A percentile compares a stretch with the other conserved stretches of the same genome.
These are phyloP conservation scores for Podabrus alpinus DNA, from an alignment of 2,888 invertebrate genomes.

Conservation along the genomic window DNA sequence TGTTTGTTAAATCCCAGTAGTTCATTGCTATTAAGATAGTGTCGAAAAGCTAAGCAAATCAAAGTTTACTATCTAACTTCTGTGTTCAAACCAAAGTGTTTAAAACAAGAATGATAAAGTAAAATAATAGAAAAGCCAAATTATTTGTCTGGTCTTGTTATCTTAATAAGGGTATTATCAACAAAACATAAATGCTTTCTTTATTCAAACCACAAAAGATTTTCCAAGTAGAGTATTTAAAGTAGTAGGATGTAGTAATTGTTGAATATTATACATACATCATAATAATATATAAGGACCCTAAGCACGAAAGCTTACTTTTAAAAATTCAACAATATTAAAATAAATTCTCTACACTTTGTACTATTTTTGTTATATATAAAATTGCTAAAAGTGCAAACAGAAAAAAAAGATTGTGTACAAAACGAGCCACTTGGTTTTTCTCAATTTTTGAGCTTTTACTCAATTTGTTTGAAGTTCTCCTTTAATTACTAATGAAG, in stretches of 20 bases:
- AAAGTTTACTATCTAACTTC: slow-evolving; percentile 2
- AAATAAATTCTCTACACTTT: neutral
- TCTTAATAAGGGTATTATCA: slow-evolving; percentile 38
- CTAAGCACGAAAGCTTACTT: neutral
- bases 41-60: slow-evolving; percentile 1
- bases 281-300: neutral
- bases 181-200: slow-evolving; percentile 38
- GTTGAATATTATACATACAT: no score
- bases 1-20: neutral
- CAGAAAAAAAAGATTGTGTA: neutral
- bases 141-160: slow-evolving; percentile 39
- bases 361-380: neutral
- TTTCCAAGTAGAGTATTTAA: neutral
- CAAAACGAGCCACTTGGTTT: neutral
- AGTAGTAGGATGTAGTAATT: neutral
- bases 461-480: slow-evolving; percentile 12
- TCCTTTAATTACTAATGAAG: slow-evolving; percentile 21
- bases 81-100: neutral
- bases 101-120: slow-evolving; percentile 23
- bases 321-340: neutral
- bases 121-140: slow-evolving; percentile 35
- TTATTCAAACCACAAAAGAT: slow-evolving; percentile 21
- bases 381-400: neutral
- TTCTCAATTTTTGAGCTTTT: neutral
- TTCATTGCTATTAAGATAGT: slow-evolving; percentile 5